These are phyloP conservation scores for Agapetus fuscipes DNA, from an alignment of 2,888 invertebrate species.

Conservation along the genomic window DNA sequence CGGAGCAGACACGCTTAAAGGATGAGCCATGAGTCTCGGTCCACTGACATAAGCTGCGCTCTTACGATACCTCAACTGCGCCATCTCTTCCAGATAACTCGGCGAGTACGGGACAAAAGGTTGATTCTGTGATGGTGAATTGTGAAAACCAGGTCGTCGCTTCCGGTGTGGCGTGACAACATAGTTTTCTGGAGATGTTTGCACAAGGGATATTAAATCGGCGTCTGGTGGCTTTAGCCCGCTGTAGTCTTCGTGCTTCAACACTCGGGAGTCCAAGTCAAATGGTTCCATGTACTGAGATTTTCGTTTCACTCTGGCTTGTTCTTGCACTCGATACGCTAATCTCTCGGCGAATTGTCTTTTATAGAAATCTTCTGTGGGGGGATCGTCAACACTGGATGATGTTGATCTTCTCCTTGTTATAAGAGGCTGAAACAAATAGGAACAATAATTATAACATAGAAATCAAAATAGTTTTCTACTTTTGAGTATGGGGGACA, in stretches of 20 bases:
- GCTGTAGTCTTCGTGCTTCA: slow-evolving; percentile 57
- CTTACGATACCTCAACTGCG: slow-evolving; percentile 52
- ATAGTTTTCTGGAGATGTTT: slow-evolving; percentile 68
- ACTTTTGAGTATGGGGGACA: too few species aligned
- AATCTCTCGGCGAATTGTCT: slow-evolving; percentile 52
- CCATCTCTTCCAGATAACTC: slow-evolving; percentile 63
- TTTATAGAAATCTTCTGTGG: slow-evolving; percentile 46
- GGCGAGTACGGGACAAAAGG: slow-evolving; percentile 77
- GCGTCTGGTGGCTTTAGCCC: slow-evolving; percentile 59
- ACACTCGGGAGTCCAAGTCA: slow-evolving; percentile 55
- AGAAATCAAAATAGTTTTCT: too few species aligned
- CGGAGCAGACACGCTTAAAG: slow-evolving; percentile 64
- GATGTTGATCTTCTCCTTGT: slow-evolving; percentile 41
- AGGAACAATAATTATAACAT: not conserved
- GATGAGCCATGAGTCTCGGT: slow-evolving; percentile 43
- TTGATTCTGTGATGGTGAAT: slow-evolving; percentile 78
- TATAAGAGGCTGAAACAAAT: slow-evolving; percentile 25
- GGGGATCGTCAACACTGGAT: slow-evolving; percentile 43
- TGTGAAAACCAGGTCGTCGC: slow-evolving; percentile 77
- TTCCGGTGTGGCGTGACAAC: slow-evolving; percentile 83
- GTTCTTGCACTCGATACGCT: slow-evolving; percentile 49
- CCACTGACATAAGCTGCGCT: slow-evolving; percentile 49
- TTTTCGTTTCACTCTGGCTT: slow-evolving; percentile 49
- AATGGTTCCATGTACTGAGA: slow-evolving; percentile 56
- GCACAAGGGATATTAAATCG: slow-evolving; percentile 58